Percentiles rank a stretch among this genome's conserved stretches.
Conservation (phyloP, 2,113 vertebrate genomes). For the Probosciger aterrimus region DNA sequence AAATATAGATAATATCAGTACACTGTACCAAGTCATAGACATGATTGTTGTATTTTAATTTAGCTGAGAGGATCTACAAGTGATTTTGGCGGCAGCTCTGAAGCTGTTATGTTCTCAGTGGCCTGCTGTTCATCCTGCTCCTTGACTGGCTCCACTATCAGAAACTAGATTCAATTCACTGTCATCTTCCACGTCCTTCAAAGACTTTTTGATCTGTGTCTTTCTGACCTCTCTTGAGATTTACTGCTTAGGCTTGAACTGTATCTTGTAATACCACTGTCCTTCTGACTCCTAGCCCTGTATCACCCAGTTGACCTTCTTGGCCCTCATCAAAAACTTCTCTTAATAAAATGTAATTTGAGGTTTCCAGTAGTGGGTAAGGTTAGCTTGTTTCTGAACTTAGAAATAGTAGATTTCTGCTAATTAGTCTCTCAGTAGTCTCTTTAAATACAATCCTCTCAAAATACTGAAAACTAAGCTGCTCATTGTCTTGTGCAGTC, state of each 20-base stretch:
- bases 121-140: neutral
- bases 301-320: neutral
- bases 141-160: neutral
- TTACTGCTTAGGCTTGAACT: slow-evolving; percentile 11
- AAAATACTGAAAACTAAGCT: slow-evolving; percentile 40
- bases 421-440: neutral
- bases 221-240: slow-evolving; percentile 5
- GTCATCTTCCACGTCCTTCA: neutral
- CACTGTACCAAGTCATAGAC: neutral
- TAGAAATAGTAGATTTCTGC: slow-evolving; percentile 7
- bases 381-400: neutral
- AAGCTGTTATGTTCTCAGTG: neutral
- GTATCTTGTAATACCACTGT: neutral
- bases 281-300: neutral
- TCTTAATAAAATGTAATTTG: neutral
- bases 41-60: neutral
- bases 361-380: neutral
- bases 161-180: neutral
- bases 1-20: neutral
- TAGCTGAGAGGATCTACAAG: neutral
- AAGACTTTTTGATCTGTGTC: slow-evolving; percentile 25
- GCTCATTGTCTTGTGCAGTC: neutral
- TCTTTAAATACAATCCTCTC: slow-evolving; percentile 26
- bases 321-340: neutral
- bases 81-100: neutral